These are phyloP conservation scores for Hipposideros larvatus DNA, from an alignment of 2,797 vertebrate genomes.

Conservation along the genomic window DNA sequence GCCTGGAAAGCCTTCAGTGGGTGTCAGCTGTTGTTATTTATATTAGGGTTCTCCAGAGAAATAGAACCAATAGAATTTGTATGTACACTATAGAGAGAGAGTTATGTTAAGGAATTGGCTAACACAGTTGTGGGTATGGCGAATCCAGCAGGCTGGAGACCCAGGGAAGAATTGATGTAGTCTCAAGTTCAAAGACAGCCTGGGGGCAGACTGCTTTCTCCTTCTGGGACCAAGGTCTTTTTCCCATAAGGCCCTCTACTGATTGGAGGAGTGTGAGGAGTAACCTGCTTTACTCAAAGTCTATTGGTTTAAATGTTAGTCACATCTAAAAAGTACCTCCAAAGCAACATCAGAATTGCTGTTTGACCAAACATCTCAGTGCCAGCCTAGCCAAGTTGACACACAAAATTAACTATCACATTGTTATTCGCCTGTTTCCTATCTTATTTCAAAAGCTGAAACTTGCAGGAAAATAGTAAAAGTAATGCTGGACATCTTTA, in stretches of 20 bases:
- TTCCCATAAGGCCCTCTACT: not conserved
- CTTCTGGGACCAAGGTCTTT: not conserved
- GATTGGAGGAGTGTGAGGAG: not conserved
- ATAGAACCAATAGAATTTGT: not conserved
- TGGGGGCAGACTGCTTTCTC: not conserved
- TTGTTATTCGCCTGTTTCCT: not conserved
- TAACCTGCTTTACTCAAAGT: not conserved
- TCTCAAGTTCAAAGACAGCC: not conserved
- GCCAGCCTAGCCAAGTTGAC: not conserved
- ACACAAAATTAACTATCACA: not conserved
- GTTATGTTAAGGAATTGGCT: slow-evolving; percentile 24
- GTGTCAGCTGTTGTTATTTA: not conserved
- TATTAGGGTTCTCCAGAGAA: not conserved
- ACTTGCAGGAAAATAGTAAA: slow-evolving; percentile 29
- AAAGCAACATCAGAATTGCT: not conserved
- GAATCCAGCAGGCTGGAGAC: not conserved
- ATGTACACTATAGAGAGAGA: fast-evolving
- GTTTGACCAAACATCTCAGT: not conserved
- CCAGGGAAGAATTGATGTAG: not conserved
- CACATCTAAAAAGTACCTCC: slow-evolving; percentile 14
- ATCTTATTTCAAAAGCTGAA: slow-evolving; percentile 21
- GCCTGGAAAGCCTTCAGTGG: not conserved
- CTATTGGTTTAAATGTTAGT: not conserved
- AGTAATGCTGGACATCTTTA: not conserved
- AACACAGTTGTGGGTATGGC: not conserved